phyloP scores from a whole-genome alignment of 2,113 vertebrate genomes.

The Nerophis ophidion region DNA sequence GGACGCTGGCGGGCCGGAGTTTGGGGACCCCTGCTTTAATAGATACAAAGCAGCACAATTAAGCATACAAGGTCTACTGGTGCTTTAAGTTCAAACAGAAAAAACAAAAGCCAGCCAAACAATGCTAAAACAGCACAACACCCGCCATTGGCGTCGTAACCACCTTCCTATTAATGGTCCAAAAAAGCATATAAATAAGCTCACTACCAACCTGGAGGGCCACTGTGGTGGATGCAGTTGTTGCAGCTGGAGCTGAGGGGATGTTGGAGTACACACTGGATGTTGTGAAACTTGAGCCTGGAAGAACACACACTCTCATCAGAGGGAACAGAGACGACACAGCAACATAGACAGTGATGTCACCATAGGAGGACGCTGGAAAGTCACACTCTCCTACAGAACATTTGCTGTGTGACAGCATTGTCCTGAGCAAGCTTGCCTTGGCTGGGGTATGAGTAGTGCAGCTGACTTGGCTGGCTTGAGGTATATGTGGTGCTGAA shows the following conservation, averaged over 20 bases:
- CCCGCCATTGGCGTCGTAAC: no score
- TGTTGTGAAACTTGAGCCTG: conserved; percentile 76
- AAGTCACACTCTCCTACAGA: conserved; percentile 2
- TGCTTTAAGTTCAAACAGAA: no score
- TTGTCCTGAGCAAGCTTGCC: conserved; percentile 69
- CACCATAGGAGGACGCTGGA: background rate
- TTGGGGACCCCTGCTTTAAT: no score
- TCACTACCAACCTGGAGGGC: conserved; percentile 41
- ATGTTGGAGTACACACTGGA: conserved; percentile 75
- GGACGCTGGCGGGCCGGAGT: no score
- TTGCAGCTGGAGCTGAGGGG: conserved; percentile 59
- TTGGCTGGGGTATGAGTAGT: conserved; percentile 97
- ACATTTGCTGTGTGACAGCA: conserved; percentile 21
- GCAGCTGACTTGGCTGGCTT: conserved; percentile 88
- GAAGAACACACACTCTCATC: background rate
- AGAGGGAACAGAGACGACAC: background rate
- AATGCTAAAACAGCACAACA: no score
- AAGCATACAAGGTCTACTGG: no score
- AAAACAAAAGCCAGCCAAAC: no score
- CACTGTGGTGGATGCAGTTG: conserved; percentile 51
- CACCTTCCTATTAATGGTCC: no score
- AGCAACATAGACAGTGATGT: conserved; percentile 17
- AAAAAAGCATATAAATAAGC: background rate
- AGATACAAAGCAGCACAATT: no score
- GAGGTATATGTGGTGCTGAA: conserved; percentile 94